phyloP scores from a whole-genome alignment of 2,113 vertebrate species.

The Gila orcuttii region DNA sequence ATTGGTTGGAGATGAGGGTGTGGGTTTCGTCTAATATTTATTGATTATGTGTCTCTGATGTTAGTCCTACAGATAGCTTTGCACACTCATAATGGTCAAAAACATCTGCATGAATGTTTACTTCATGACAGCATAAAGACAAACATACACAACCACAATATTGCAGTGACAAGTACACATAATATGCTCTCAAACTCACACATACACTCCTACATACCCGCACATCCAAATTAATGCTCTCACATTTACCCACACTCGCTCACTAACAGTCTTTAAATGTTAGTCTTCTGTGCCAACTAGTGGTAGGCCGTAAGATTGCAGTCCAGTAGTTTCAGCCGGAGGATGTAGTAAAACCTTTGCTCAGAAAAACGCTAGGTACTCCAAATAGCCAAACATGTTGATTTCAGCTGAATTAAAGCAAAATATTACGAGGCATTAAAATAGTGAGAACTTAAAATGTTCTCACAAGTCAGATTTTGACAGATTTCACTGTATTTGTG shows the following conservation, averaged over 20 bases:
- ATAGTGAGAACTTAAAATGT: not conserved
- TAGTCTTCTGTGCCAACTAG: conserved; percentile 57
- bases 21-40: conserved; percentile 48
- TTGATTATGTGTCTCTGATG: conserved; percentile 46
- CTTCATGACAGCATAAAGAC: conserved; percentile 2
- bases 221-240: conserved; percentile 3
- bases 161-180: not conserved
- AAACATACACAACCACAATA: conserved; percentile 25
- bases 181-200: not conserved
- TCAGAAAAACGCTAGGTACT: not conserved
- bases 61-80: conserved; percentile 26
- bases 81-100: not conserved
- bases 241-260: not conserved
- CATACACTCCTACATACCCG: not conserved
- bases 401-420: not conserved
- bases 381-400: not conserved
- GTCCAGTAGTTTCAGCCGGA: not conserved
- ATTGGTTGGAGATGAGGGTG: conserved; percentile 28
- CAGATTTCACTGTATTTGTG: not conserved
- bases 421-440: not conserved
- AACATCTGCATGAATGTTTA: not conserved
- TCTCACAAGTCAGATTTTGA: not conserved
- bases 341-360: not conserved
- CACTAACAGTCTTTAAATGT: conserved; percentile 35
- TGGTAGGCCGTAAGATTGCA: conserved; percentile 38